Conservation (phyloP, 2,797 vertebrate genomes). For the Bothrops alternatus region DNA sequence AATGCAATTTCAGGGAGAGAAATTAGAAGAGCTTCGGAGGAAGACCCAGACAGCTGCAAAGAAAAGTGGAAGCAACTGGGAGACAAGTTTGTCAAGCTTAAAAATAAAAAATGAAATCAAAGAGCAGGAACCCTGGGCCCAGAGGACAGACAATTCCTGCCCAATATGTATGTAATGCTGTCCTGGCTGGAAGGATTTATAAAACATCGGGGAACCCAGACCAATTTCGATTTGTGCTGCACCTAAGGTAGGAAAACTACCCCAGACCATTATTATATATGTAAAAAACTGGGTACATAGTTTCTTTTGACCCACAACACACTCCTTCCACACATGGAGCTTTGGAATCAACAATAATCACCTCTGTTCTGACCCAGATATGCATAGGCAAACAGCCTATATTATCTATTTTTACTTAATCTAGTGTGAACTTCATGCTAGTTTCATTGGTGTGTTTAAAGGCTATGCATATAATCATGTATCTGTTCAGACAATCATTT, state of each 20-base stretch:
- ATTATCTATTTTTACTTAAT: background rate
- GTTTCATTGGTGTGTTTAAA: background rate
- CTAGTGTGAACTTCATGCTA: background rate
- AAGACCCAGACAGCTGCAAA: background rate
- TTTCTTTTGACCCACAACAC: background rate
- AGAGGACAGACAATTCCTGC: background rate
- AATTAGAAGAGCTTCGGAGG: background rate
- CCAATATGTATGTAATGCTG: background rate
- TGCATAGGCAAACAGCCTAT: background rate
- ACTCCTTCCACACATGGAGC: background rate
- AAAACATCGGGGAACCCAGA: background rate
- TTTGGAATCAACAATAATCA: background rate
- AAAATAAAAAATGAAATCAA: background rate
- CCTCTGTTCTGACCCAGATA: background rate
- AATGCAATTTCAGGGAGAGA: background rate
- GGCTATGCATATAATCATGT: background rate
- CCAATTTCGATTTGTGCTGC: background rate
- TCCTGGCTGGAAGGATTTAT: background rate
- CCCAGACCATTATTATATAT: background rate
- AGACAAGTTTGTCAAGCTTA: background rate
- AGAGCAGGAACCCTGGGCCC: background rate
- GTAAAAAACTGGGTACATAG: background rate
- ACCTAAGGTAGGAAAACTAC: background rate
- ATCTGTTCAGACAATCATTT: background rate
- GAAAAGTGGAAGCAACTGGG: background rate